These are phyloP conservation scores for Lepus timidus DNA, from an alignment of 2,113 vertebrate species.

Conservation along the genomic window DNA sequence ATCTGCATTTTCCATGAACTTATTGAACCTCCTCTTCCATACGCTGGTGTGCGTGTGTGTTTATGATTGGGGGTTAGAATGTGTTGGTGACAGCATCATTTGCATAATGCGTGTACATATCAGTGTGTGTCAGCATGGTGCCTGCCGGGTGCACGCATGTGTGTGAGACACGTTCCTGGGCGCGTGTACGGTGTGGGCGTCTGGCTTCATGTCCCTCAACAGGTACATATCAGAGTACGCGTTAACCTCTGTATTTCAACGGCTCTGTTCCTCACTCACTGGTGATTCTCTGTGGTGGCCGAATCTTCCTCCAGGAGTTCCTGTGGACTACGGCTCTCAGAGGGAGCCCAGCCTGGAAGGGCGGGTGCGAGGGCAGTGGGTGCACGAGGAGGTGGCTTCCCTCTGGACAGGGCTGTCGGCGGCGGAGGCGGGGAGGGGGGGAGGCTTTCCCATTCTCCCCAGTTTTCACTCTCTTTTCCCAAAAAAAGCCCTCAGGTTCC, in stretches of 20 bases:
- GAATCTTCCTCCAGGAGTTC: neutral
- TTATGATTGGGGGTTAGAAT: neutral
- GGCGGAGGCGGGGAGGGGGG: neutral
- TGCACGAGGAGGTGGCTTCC: neutral
- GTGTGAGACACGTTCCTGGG: neutral
- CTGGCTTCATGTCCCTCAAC: neutral
- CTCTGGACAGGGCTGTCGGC: neutral
- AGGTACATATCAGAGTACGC: neutral
- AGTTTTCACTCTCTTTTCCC: neutral
- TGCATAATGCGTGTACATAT: neutral
- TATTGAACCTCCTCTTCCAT: no score
- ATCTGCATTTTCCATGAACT: no score
- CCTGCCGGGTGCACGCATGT: neutral
- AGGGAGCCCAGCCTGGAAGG: neutral
- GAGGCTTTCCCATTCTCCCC: neutral
- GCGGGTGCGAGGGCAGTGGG: neutral
- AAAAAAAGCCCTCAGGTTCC: conserved; percentile 30
- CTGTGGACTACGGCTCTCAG: neutral
- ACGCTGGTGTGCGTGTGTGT: neutral
- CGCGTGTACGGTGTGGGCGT: neutral
- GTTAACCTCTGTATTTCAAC: neutral
- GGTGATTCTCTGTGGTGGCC: neutral
- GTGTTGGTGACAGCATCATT: neutral
- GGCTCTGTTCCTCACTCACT: neutral
- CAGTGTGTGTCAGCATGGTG: neutral